phyloP scores from a whole-genome alignment of 2,797 vertebrate genomes.

The Leucoraja ocellata region DNA sequence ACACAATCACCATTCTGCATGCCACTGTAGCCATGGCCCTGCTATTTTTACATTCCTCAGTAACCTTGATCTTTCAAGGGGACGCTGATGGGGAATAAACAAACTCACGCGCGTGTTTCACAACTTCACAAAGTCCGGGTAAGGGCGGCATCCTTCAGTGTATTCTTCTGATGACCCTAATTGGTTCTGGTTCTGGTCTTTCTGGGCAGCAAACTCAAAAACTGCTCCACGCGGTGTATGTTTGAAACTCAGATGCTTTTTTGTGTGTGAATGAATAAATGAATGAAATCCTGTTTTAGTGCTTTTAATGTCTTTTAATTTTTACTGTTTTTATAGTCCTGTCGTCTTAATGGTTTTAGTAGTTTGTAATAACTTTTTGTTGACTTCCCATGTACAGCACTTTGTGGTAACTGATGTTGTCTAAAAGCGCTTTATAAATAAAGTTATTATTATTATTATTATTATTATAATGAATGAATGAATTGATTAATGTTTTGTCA shows the following conservation, averaged over 20 bases:
- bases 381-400: no score
- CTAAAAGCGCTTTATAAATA: no score
- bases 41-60: slow-evolving; percentile 29
- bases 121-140: not conserved
- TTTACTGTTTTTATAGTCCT: no score
- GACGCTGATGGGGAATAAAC: not conserved
- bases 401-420: no score
- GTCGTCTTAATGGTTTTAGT: no score
- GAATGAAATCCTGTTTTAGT: no score
- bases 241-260: not conserved
- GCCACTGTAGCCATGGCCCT: not conserved
- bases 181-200: not conserved
- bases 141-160: not conserved
- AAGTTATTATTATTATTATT: no score
- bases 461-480: no score
- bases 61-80: slow-evolving; percentile 18
- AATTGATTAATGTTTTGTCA: no score
- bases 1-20: not conserved
- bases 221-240: not conserved
- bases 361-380: no score
- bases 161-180: not conserved
- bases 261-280: not conserved
- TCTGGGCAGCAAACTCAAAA: not conserved
- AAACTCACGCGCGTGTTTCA: not conserved
- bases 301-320: no score